Evolutionary conservation across 2,888 invertebrate genomes (phyloP).

Genomic region (Pardosa pseudoannulata): DNA sequence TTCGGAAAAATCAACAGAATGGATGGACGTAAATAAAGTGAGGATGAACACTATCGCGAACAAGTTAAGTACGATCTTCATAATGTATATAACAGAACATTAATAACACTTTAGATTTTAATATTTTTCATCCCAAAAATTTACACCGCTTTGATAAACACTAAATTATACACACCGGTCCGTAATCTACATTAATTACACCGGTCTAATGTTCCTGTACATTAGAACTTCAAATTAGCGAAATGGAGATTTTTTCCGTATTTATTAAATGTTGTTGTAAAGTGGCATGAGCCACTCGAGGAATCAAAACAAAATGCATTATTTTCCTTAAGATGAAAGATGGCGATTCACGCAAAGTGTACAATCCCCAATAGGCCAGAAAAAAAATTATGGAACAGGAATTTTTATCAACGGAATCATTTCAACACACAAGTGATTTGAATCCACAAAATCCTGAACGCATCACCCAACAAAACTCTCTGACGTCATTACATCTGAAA

Average conservation of each 20-base stretch:
- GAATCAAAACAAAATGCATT: neutral
- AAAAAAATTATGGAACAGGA: neutral
- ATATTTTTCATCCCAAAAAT: no score
- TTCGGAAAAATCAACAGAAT: no score
- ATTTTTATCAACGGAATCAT: constrained; percentile 2
- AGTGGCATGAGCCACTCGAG: neutral
- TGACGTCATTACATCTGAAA: neutral
- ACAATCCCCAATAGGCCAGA: neutral
- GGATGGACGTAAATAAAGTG: no score
- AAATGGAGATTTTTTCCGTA: neutral
- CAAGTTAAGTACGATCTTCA: neutral
- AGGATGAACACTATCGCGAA: neutral
- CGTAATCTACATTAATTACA: neutral
- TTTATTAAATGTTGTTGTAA: neutral
- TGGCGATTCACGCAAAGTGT: neutral
- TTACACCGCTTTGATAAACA: no score
- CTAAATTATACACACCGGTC: neutral
- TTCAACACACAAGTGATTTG: neutral
- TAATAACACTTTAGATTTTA: neutral
- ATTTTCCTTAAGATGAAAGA: neutral
- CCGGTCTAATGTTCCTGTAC: neutral
- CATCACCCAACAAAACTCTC: neutral
- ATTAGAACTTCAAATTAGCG: neutral
- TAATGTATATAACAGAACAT: neutral
- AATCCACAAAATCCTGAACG: neutral